phyloP scores from a whole-genome alignment of 2,888 invertebrate species.

The Odiellus spinosus region DNA sequence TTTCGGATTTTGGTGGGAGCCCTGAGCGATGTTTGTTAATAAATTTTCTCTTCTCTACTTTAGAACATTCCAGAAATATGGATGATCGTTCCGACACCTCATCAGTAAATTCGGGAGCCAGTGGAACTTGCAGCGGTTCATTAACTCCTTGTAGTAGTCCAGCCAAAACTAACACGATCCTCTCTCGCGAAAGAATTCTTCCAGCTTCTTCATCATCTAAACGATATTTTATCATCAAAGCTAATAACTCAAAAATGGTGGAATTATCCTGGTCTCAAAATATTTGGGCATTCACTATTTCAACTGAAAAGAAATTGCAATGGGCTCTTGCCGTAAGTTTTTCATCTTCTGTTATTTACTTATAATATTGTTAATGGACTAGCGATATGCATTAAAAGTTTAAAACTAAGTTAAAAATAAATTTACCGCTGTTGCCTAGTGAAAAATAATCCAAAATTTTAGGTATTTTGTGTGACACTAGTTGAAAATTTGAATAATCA shows the following conservation, averaged over 20 bases:
- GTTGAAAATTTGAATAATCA: too few species aligned
- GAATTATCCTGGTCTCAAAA: slow-evolving; percentile 40
- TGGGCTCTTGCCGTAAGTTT: slow-evolving; percentile 40
- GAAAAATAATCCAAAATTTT: too few species aligned
- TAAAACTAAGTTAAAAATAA: neutral
- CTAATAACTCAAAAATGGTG: slow-evolving; percentile 39
- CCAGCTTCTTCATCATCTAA: slow-evolving; percentile 3
- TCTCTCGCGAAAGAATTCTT: slow-evolving; percentile 1
- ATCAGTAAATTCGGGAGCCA: slow-evolving; percentile 15
- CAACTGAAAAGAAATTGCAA: slow-evolving; percentile 44
- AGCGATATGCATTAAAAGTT: slow-evolving; percentile 21
- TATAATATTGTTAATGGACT: neutral
- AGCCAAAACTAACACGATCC: slow-evolving; percentile 1
- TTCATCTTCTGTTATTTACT: slow-evolving; percentile 18
- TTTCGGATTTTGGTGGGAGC: too few species aligned
- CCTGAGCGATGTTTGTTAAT: too few species aligned
- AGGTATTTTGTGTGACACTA: too few species aligned
- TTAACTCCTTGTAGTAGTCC: slow-evolving; percentile 16
- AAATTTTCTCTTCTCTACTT: too few species aligned
- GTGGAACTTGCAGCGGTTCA: slow-evolving; percentile 14
- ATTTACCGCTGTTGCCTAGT: too few species aligned
- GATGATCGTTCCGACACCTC: slow-evolving; percentile 17
- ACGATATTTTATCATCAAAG: slow-evolving; percentile 44
- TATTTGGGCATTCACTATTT: slow-evolving; percentile 43
- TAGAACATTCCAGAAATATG: slow-evolving; percentile 8